Base-by-base conservation (phyloP, 2,888 invertebrate genomes). In the Hirudinaria manillensis region DNA sequence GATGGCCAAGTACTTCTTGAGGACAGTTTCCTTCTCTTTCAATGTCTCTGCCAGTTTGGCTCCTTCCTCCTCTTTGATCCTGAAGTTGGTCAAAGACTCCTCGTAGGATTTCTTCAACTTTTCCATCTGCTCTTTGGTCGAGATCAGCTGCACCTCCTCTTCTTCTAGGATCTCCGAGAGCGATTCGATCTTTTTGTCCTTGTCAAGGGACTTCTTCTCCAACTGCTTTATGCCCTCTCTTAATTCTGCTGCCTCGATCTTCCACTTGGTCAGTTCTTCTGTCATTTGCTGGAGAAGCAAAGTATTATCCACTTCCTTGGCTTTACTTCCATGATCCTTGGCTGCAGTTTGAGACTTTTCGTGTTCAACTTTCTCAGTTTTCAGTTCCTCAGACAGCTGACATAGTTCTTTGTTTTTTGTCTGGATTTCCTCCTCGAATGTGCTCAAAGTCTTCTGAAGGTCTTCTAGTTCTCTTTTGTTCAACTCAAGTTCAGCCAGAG, bases 1-100 rank as follows among this genome's bases (percentile, higher is more conserved):
- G 61, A 77, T 38, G 32, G 71, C 68, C 38, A 77, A 3, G 70
- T 76, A 76, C 36, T 77, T 76, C 74, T 77, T 77, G 24, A 61
- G 29, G 61, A 71, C 34, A 7, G 27, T 36, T n/a, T 77, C 77
- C 66, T 77, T 75, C 45, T 76, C 77, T 61, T 53, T 53, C 27
- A 75, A n/a, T 7, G 34, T n/a, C 45, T 72, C 72, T 16, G 32
- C n/a, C 27, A 72, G n/a, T 27, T 75, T 55, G 21, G 16, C 53
- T 24, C 53, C 16, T 27, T 77, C 75, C 13, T 75, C 77, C 19
- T 77, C 67, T 45, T 61, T 68, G 34, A 45, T 51, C 19, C 29
- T 36, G n/a, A 76, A 29, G 21, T 34, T 29, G 7, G 21, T 10
- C 51, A n/a, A 6, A 19, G 10, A 27, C 3, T 71, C 53, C 53